phyloP scores from a whole-genome alignment of 2,888 invertebrate genomes.

The Bhutanitis thaidina region DNA sequence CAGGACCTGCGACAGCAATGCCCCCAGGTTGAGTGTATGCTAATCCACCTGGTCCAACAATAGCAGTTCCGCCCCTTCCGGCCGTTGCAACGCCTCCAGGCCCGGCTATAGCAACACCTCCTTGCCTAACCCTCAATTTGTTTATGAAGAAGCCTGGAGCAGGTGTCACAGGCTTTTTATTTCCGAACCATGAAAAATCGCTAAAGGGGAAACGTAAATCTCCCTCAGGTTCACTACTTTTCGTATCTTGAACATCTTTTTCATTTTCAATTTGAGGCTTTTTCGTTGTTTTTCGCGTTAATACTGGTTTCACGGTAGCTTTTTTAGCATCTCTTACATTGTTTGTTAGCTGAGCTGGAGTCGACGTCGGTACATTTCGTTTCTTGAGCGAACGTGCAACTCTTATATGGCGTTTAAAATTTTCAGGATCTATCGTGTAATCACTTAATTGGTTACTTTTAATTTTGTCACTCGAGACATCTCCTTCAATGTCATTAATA shows the following conservation, averaged over 20 bases:
- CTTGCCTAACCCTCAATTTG: conserved; percentile 84
- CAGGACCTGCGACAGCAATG: conserved; percentile 87
- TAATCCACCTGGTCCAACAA: conserved; percentile 88
- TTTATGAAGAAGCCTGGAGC: conserved; percentile 85
- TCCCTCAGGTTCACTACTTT: conserved; percentile 41
- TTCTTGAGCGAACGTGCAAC: conserved; percentile 55
- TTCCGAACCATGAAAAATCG: conserved; percentile 47
- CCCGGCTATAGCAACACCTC: conserved; percentile 89
- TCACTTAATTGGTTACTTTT: conserved; percentile 3
- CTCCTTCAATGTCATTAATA: conserved; percentile 16
- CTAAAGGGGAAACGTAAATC: conserved; percentile 48
- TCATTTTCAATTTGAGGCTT: conserved; percentile 30
- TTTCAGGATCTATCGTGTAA: conserved; percentile 3
- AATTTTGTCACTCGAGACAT: conserved; percentile 22
- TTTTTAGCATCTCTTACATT: conserved; percentile 42
- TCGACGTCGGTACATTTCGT: conserved; percentile 42
- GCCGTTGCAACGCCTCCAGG: conserved; percentile 91
- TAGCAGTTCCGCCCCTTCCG: conserved; percentile 88
- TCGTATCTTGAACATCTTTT: conserved; percentile 34
- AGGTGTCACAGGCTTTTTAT: conserved; percentile 52
- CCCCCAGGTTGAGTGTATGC: conserved; percentile 88
- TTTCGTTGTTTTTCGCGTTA: conserved; percentile 42
- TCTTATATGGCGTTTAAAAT: conserved; percentile 27
- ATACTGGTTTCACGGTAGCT: conserved; percentile 38
- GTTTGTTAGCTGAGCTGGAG: conserved; percentile 36